Evolutionary conservation across 2,888 invertebrate genomes (phyloP).

Genomic region (Nematopogon swammerdamellus): DNA sequence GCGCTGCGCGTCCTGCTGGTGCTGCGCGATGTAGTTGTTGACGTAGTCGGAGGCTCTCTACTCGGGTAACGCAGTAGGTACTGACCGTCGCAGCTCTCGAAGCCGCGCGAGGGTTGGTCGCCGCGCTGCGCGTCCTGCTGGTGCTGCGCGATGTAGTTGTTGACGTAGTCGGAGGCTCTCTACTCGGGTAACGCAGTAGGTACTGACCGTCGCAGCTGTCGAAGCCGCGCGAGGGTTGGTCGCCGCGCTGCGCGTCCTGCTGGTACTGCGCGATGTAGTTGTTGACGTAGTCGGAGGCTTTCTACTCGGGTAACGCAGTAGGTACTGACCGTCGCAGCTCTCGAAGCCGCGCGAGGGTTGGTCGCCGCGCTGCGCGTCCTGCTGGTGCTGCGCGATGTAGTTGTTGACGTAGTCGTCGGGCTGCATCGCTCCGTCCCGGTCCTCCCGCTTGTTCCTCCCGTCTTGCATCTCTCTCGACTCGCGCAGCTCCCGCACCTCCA

Average conservation of each 20-base stretch:
- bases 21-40: constrained; percentile 68
- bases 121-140: constrained; percentile 24
- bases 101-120: constrained; percentile 39
- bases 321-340: constrained; percentile 35
- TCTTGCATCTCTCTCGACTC: constrained; percentile 15
- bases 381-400: constrained; percentile 24
- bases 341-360: constrained; percentile 41
- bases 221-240: constrained; percentile 39
- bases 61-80: too few relatives aligned
- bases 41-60: too few relatives aligned
- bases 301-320: too few relatives aligned
- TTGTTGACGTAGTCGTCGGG: constrained; percentile 39
- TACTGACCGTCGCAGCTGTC: constrained; percentile 41
- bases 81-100: constrained; percentile 44
- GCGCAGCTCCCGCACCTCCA: constrained; percentile 36
- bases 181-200: too few relatives aligned
- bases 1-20: constrained; percentile 65
- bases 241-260: constrained; percentile 26
- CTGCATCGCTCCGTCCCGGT: constrained; percentile 33
- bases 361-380: constrained; percentile 30
- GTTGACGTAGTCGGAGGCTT: constrained; percentile 37
- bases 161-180: too few relatives aligned
- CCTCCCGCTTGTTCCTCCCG: constrained; percentile 23
- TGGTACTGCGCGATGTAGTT: constrained; percentile 28
- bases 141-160: constrained; percentile 28